Evolutionary conservation across 2,113 vertebrate species (phyloP).

Genomic region (Sander lucioperca): DNA sequence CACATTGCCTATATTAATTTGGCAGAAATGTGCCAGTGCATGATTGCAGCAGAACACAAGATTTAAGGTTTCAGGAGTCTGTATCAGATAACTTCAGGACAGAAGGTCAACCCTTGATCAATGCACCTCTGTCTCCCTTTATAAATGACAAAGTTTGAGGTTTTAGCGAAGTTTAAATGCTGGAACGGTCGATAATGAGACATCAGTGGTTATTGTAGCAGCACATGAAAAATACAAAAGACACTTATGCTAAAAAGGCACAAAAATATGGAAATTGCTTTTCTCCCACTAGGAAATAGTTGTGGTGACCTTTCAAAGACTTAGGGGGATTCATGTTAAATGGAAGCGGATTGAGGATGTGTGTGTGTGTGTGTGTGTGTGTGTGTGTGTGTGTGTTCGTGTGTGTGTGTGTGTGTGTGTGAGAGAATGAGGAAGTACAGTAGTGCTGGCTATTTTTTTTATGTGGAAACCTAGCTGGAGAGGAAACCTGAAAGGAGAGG

Average conservation of each 20-base stretch:
- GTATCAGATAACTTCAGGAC: conserved; percentile 27
- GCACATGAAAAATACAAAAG: conserved; percentile 56
- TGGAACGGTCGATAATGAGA: conserved; percentile 49
- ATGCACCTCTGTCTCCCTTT: conserved; percentile 19
- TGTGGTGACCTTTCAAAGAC: conserved; percentile 66
- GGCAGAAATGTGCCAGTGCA: conserved; percentile 29
- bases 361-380: conserved; percentile 22
- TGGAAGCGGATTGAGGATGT: conserved; percentile 66
- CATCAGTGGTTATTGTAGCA: conserved; percentile 36
- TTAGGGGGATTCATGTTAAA: conserved; percentile 57
- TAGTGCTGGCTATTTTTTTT: conserved; percentile 42
- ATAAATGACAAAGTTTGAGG: conserved; percentile 12
- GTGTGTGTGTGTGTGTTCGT: background rate
- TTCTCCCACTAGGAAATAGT: conserved; percentile 63
- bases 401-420: conserved; percentile 11
- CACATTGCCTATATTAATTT: conserved; percentile 59
- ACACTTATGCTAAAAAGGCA: conserved; percentile 38
- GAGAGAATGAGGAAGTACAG: conserved; percentile 57
- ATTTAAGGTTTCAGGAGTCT: conserved; percentile 13
- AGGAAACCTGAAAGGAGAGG: conserved; percentile 73
- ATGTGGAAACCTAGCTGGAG: conserved; percentile 53
- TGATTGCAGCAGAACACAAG: conserved; percentile 4
- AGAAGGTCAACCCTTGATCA: conserved; percentile 32
- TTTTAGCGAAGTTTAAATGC: conserved; percentile 45
- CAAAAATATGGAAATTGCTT: conserved; percentile 59